phyloP scores from a whole-genome alignment of 2,888 invertebrate species.

The Sipha maydis region DNA sequence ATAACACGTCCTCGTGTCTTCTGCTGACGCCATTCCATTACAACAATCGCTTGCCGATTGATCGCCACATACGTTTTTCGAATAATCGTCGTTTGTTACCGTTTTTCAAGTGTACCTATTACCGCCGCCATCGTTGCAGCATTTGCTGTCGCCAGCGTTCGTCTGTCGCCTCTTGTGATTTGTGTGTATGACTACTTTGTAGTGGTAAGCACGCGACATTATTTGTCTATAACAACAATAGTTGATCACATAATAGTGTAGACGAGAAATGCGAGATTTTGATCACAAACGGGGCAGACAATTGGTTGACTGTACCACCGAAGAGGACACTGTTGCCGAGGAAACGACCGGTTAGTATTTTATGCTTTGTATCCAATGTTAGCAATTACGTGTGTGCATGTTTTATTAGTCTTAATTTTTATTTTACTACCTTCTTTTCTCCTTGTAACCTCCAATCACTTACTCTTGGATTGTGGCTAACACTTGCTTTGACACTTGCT shows the following conservation, averaged over 20 bases:
- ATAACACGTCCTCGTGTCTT: background rate
- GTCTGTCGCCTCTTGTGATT: background rate
- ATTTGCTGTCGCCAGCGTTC: background rate
- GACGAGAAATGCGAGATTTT: slow-evolving; percentile 62
- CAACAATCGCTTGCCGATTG: background rate
- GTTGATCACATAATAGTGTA: slow-evolving; percentile 26
- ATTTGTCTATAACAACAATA: background rate
- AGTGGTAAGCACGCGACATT: slow-evolving; percentile 8
- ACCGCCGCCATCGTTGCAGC: background rate
- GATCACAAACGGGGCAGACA: slow-evolving; percentile 61
- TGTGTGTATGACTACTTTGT: background rate
- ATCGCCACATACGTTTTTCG: background rate
- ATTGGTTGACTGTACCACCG: slow-evolving; percentile 61
- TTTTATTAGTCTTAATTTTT: too few species aligned
- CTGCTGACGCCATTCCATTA: background rate
- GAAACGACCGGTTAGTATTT: slow-evolving; percentile 46
- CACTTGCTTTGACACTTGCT: too few species aligned
- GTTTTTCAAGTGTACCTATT: background rate
- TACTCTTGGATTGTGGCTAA: too few species aligned
- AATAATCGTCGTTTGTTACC: too few species aligned
- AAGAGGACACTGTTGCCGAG: slow-evolving; percentile 54
- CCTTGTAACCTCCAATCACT: too few species aligned
- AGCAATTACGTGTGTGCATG: too few species aligned
- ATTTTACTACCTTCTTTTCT: too few species aligned
- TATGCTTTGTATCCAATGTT: background rate